Evolutionary conservation across 1,140 invertebrate genomes (phyloP), one percentile per base, ranked within the genome.

Genomic region (Cyphomyrmex costatus): DNA sequence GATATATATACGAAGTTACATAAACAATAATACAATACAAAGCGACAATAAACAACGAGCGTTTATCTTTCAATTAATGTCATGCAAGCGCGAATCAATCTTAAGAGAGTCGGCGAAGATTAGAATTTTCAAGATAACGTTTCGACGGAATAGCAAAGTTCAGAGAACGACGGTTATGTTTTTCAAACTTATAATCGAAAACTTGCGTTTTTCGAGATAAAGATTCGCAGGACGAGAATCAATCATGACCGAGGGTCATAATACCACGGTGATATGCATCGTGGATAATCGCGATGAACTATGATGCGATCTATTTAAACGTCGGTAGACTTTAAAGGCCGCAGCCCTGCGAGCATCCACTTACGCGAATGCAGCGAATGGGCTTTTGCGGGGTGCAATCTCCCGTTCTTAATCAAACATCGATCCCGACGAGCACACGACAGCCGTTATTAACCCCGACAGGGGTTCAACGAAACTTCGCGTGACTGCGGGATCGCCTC

Each of bases 331-430:
- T 10, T n/a, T 42, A 42, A 42, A 42, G 21, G 53, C 21, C 36
- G 56, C 24, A 36, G 42, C 24, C 36, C 65, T 70, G 30, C 30
- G 49, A 66, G 24, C 12, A 58, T 46, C 61, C 79, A 49, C 53
- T 74, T 61, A 19, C 33, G 36, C 21, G 77, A 79, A 49, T 14
- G 77, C 77, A 7, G 77, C 68, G 79, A 24, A 53, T 53, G 63
- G n/a, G 27, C 79, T 49, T 74, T 61, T 70, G 30, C 68, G n/a
- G n/a, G 36, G 66, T 7, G 53, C 79, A 83, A 83, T 83, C 79
- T 83, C 66, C 24, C 79, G 79, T 74, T 61, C 66, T 82, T 79
- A 80, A 88, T 82, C 33, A 79, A 86, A 33, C 74, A 86, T 86
- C 66, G 86, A 88, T 86, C 86, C 24, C 27, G 12, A 58, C 68